Conservation (phyloP, 2,888 invertebrate genomes). For the Chrysodeixis includens region DNA sequence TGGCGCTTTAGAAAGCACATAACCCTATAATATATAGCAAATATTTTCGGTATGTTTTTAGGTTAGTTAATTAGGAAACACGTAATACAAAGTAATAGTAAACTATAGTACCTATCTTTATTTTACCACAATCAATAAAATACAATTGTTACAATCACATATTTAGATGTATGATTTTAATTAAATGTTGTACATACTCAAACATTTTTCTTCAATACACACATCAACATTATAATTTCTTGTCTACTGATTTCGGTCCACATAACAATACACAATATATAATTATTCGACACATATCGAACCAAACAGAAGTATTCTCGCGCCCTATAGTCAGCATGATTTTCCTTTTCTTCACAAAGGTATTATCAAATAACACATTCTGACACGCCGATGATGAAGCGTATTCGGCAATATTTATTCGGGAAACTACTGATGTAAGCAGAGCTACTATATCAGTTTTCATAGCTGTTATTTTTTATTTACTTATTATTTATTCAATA, state of each 20-base stretch:
- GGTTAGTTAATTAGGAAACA: too few relatives aligned
- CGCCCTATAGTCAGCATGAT: background rate
- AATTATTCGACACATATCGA: background rate
- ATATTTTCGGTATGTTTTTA: too few relatives aligned
- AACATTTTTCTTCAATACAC: background rate
- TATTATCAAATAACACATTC: conserved; percentile 2
- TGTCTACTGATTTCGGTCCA: background rate
- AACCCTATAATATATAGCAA: too few relatives aligned
- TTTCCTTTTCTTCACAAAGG: background rate
- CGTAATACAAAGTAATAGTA: too few relatives aligned
- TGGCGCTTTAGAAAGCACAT: too few relatives aligned
- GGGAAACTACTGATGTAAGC: background rate
- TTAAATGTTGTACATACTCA: background rate
- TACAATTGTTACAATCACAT: too few relatives aligned
- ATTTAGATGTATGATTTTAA: too few relatives aligned
- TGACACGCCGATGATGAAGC: background rate
- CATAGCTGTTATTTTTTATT: background rate
- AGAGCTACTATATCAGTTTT: background rate
- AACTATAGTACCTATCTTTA: too few relatives aligned
- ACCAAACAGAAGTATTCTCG: background rate
- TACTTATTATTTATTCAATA: too few relatives aligned
- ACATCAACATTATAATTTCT: background rate
- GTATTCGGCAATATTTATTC: conserved; percentile 4
- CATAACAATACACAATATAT: background rate
- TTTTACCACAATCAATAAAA: too few relatives aligned